Base-by-base conservation (phyloP, 2,888 invertebrate genomes). In the Xanthia icteritia region DNA sequence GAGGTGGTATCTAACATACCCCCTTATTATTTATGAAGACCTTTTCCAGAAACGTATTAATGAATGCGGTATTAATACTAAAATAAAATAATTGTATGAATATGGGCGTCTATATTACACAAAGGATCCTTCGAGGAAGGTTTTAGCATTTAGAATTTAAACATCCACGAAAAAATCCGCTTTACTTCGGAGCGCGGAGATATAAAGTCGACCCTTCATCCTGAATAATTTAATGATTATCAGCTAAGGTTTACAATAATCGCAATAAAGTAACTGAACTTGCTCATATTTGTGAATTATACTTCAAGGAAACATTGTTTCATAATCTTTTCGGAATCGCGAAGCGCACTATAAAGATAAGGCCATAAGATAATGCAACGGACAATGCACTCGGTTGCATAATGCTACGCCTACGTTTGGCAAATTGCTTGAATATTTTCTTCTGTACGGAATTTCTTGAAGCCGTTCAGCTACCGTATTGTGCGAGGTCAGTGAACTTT, bases 321-420 rank as follows among this genome's bases (percentile, higher is more conserved):
- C 76, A 85, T 88, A 88, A 90, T 89, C 84, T 90, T 91, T 92
- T 92, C 92, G 80, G 60, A 79, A 91, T 91, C 90, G 81, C 73
- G 81, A 85, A 85, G 86, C 84, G 82, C 76, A 79, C 80, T 74
- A 67, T 75, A 84, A 89, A 86, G 91, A 91, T 90, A 89, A 87
- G 79, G 69, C 73, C 80, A 82, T 86, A 87, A 89, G 88, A 89
- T 86, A 87, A 81, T 84, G 82, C 84, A 89, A 74, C 82, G 90
- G 88, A 90, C 91, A 91, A 91, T 92, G 91, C 92, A 87, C 90
- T 88, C 85, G 69, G 86, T 92, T 92, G 90, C 91, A 92, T 91
- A 92, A 92, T 86, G 45, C 66, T 68, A 60, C 81, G 77, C 80
- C 81, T 80, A 84, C 84, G 76, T 85, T 89, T 80, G 78, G 77